Conservation (phyloP, 1,140 invertebrate genomes). For the Dendroctonus valens region DNA sequence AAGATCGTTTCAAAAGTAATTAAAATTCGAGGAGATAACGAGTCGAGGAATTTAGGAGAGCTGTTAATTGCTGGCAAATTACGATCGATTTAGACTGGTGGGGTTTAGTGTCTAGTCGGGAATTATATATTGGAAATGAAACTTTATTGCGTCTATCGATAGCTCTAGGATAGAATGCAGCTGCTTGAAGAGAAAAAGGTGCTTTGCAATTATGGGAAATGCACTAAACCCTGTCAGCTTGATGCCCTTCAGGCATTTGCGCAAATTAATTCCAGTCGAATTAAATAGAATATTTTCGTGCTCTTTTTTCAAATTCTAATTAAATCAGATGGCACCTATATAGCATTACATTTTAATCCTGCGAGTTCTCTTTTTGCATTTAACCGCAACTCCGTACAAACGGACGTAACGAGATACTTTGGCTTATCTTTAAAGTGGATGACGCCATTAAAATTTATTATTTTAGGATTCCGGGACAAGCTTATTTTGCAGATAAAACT, state of each 20-base stretch:
- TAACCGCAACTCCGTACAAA: constrained; percentile 8
- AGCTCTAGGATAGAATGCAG: too few relatives aligned
- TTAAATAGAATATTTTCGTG: too few relatives aligned
- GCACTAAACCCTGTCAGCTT: too few relatives aligned
- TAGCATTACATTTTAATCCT: constrained; percentile 12
- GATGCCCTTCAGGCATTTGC: too few relatives aligned
- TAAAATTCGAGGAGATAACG: constrained; percentile 12
- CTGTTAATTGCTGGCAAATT: not conserved
- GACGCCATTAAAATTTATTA: constrained; percentile 32
- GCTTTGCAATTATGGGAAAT: too few relatives aligned
- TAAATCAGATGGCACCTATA: too few relatives aligned
- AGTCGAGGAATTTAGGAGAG: not conserved
- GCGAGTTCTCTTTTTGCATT: constrained; percentile 10
- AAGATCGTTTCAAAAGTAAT: constrained; percentile 6
- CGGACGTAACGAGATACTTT: constrained; percentile 24
- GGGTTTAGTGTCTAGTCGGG: constrained; percentile 3
- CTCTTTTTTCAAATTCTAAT: too few relatives aligned
- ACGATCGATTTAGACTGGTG: not conserved
- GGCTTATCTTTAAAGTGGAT: constrained; percentile 32
- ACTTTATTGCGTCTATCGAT: too few relatives aligned
- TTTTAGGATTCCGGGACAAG: constrained; percentile 25
- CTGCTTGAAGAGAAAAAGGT: too few relatives aligned
- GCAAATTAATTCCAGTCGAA: too few relatives aligned
- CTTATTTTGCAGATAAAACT: constrained; percentile 22
- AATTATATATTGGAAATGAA: constrained; percentile 3